Evolutionary conservation across 2,113 vertebrate genomes (phyloP), one percentile per base, ranked within the genome.

Genomic region (Amphiprion ocellaris): DNA sequence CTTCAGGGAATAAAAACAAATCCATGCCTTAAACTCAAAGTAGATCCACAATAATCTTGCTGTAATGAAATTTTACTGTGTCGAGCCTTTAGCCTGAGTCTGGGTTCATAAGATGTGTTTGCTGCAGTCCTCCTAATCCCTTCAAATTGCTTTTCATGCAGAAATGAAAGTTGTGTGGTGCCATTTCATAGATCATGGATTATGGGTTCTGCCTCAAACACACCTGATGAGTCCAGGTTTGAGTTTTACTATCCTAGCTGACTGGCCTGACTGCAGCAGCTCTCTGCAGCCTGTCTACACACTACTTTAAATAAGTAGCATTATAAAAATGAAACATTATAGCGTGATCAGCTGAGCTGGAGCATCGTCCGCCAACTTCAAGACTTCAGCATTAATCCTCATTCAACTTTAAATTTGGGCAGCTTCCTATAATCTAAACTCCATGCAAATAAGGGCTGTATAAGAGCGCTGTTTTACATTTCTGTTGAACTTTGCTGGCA

Each of bases 11-110:
- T 19, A 74, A 73, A 46, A 75, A 85, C 65, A 82, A 75, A 87
- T 54, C 66, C 56, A 62, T 46, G 58, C 61, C 67, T 41, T 69
- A 21, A 85, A 81, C 66, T 83, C 67, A 44, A 46, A 47, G 23
- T 10, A 50, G 74, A 87, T 71, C 79, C 85, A 71, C 67, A 69
- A 76, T 85, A 85, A 87, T 85, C 85, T 87, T 5, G 24, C 77
- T 79, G 65, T 84, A 80, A 88, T 84, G 69, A 86, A 85, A 82
- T 71, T 62, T 69, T 41, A 71, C 82, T 63, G 63, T 85, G 62
- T 62, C 28, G 26, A 76, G 77, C 62, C 69, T 75, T 68, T 9
- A 77, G 82, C 60, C 41, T 6, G 62, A 81, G 60, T 77, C n/a
- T 1, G 69, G 67, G 21, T 78, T 86, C 69, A 60, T 52, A 52